These are phyloP conservation scores for Sorex maritimensis DNA, from an alignment of 2,797 vertebrate species.

Conservation along the genomic window DNA sequence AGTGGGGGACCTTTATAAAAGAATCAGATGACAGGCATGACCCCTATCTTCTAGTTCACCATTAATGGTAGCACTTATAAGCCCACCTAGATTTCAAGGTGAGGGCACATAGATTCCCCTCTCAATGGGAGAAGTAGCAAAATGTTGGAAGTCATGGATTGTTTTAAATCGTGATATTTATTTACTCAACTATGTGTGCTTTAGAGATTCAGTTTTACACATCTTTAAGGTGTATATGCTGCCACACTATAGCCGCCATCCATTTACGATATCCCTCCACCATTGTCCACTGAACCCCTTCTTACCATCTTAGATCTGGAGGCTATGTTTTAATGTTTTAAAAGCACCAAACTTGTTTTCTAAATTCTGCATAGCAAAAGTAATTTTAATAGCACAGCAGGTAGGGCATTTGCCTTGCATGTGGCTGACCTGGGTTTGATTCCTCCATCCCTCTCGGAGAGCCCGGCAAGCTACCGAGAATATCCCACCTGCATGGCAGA, in stretches of 20 bases:
- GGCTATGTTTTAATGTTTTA: not conserved
- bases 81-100: not conserved
- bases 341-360: not conserved
- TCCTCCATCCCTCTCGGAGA: no score
- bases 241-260: no score
- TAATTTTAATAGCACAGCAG: not conserved
- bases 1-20: not conserved
- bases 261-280: no score
- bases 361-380: slow-evolving; percentile 23
- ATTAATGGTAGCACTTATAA: not conserved
- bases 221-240: no score
- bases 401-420: no score
- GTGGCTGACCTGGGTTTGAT: no score
- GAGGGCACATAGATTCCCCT: not conserved
- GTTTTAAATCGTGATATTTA: no score
- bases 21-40: not conserved
- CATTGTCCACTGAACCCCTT: no score
- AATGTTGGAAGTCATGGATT: not conserved
- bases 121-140: not conserved
- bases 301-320: not conserved
- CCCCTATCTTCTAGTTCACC: not conserved
- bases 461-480: no score
- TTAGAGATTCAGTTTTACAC: no score
- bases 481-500: no score
- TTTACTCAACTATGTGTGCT: no score